Percentiles rank a stretch among this genome's conserved stretches.
Evolutionary conservation across 2,113 vertebrate genomes (phyloP).

Genomic region (Osmerus mordax): DNA sequence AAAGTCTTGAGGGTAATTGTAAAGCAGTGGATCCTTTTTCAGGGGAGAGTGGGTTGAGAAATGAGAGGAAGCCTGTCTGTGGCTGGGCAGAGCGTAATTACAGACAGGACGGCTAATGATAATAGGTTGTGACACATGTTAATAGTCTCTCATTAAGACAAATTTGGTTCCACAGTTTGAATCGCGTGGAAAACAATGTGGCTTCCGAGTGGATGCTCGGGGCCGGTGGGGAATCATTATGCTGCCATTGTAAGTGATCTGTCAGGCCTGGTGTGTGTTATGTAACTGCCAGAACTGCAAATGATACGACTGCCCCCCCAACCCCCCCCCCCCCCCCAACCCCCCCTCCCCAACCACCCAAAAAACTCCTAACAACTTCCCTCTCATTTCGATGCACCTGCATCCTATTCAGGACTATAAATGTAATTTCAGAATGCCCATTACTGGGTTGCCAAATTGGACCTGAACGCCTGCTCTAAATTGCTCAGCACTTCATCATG

Average conservation of each 20-base stretch:
- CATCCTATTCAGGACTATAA: slow-evolving; percentile 12
- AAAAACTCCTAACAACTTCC: neutral
- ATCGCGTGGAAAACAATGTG: slow-evolving; percentile 44
- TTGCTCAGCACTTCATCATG: slow-evolving; percentile 3
- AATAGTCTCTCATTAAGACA: slow-evolving; percentile 64
- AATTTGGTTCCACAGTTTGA: slow-evolving; percentile 45
- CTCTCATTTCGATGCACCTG: slow-evolving; percentile 24
- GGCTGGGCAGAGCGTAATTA: slow-evolving; percentile 61
- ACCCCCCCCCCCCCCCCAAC: too few relatives aligned
- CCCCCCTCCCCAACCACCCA: too few relatives aligned
- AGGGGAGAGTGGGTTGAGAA: slow-evolving; percentile 22
- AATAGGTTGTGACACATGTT: slow-evolving; percentile 65
- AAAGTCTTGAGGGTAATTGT: neutral
- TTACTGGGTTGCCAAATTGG: neutral
- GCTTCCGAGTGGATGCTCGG: slow-evolving; percentile 36
- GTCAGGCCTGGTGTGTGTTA: slow-evolving; percentile 34
- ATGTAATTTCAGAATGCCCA: neutral
- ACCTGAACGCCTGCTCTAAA: slow-evolving; percentile 17
- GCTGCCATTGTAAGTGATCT: slow-evolving; percentile 19
- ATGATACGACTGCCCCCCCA: too few relatives aligned
- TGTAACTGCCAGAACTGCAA: slow-evolving; percentile 29
- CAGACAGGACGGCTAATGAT: slow-evolving; percentile 59
- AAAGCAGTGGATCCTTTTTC: neutral
- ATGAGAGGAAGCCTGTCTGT: slow-evolving; percentile 51
- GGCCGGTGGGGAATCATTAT: slow-evolving; percentile 51